These are phyloP conservation scores for Aspidoscelis tigris DNA, from an alignment of 2,113 vertebrate genomes.

Conservation along the genomic window DNA sequence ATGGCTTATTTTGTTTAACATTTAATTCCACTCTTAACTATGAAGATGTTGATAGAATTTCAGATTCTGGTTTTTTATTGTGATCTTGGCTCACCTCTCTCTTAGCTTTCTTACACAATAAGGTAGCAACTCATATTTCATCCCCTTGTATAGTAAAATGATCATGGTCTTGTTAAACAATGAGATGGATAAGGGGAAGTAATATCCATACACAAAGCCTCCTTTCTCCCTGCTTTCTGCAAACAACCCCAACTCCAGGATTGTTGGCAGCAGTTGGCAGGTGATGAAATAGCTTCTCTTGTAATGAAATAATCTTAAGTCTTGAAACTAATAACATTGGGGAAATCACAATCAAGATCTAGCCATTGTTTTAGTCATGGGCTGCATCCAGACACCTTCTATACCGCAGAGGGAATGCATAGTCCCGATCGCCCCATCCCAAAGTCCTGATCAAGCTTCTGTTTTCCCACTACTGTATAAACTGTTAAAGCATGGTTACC, in stretches of 20 bases:
- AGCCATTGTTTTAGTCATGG: too few species aligned
- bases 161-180: conserved; percentile 13
- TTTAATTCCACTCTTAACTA: background rate
- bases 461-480: too few species aligned
- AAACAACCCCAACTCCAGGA: background rate
- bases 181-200: conserved; percentile 6
- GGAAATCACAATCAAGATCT: too few species aligned
- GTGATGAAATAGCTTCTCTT: background rate
- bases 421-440: too few species aligned
- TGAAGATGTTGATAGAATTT: conserved; percentile 1
- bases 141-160: background rate
- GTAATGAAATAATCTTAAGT: background rate
- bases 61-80: conserved; percentile 6
- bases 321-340: too few species aligned
- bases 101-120: conserved; percentile 13
- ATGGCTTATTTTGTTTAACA: conserved; percentile 6
- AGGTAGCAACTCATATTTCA: conserved; percentile 23
- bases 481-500: too few species aligned
- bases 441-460: too few species aligned
- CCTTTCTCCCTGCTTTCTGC: background rate
- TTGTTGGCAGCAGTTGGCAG: background rate
- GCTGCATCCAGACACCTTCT: too few species aligned
- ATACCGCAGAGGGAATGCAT: too few species aligned
- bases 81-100: conserved; percentile 4
- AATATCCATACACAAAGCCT: conserved; percentile 1